Percentiles rank a stretch among this genome's conserved stretches.
These are phyloP conservation scores for Hypolimnas misippus DNA, from an alignment of 2,888 invertebrate genomes.

Conservation along the genomic window DNA sequence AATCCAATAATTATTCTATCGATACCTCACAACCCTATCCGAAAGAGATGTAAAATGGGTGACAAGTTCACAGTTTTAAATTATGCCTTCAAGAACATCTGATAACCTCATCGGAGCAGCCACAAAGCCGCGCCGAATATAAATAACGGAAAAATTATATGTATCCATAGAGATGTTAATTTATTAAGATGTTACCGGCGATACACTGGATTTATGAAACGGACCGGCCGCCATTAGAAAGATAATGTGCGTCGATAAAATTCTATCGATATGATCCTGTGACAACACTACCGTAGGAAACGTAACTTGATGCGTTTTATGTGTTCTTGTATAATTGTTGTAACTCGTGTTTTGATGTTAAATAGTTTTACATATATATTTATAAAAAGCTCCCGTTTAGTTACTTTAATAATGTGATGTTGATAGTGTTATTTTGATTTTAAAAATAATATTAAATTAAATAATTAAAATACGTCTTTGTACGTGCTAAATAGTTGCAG, in stretches of 20 bases:
- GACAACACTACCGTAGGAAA: slow-evolving; percentile 22
- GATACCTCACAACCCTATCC: slow-evolving; percentile 19
- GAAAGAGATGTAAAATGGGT: slow-evolving; percentile 34
- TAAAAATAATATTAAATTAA: too few species aligned
- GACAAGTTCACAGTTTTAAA: slow-evolving; percentile 60
- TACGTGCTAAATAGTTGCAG: too few species aligned
- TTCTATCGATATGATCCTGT: slow-evolving; percentile 36
- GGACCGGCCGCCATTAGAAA: slow-evolving; percentile 58
- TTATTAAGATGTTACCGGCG: slow-evolving; percentile 70
- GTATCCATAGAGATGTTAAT: slow-evolving; percentile 68
- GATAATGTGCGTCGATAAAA: slow-evolving; percentile 67
- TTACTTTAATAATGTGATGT: too few species aligned
- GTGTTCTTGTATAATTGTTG: slow-evolving; percentile 42
- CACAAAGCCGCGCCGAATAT: slow-evolving; percentile 61
- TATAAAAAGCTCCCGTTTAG: too few species aligned
- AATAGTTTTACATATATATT: background rate
- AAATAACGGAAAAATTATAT: slow-evolving; percentile 74
- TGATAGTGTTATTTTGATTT: too few species aligned
- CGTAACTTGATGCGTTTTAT: slow-evolving; percentile 13
- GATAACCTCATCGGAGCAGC: slow-evolving; percentile 65
- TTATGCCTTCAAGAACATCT: slow-evolving; percentile 68
- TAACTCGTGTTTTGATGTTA: background rate
- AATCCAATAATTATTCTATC: background rate
- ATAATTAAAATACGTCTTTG: too few species aligned
- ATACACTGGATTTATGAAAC: slow-evolving; percentile 67